phyloP scores from a whole-genome alignment of 2,113 vertebrate genomes.

The Gobius niger region DNA sequence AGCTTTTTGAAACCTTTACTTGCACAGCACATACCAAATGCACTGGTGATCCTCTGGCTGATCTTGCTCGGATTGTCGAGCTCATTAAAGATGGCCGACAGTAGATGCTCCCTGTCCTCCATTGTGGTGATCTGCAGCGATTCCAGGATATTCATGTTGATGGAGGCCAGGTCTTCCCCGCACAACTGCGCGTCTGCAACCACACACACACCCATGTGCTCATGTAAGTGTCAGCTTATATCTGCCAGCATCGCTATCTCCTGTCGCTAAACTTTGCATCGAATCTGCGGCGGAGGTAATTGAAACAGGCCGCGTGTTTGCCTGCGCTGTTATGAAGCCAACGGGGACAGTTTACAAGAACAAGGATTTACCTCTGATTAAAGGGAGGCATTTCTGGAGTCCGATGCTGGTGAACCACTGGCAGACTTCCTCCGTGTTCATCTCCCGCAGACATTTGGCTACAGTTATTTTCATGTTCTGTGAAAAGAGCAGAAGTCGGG shows the following conservation, averaged over 20 bases:
- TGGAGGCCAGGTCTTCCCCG: constrained; percentile 70
- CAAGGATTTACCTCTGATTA: constrained; percentile 70
- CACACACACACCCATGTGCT: background rate
- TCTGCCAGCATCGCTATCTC: background rate
- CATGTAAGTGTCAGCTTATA: background rate
- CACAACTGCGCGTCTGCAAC: constrained; percentile 70
- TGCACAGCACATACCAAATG: constrained; percentile 58
- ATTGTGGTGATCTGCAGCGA: constrained; percentile 64
- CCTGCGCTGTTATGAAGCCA: constrained; percentile 10
- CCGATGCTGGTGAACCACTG: constrained; percentile 75
- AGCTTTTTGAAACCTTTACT: too few species aligned
- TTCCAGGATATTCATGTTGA: constrained; percentile 69
- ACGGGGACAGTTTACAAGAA: constrained; percentile 24
- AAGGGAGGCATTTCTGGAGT: constrained; percentile 70
- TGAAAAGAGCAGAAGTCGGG: constrained; percentile 3
- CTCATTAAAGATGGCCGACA: constrained; percentile 75
- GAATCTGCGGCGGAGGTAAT: constrained; percentile 8
- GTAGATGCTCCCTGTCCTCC: constrained; percentile 72
- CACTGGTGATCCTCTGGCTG: constrained; percentile 57
- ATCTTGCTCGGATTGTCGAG: constrained; percentile 67
- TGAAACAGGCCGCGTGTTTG: constrained; percentile 10
- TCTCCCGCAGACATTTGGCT: constrained; percentile 73
- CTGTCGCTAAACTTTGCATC: constrained; percentile 7
- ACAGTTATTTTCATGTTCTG: constrained; percentile 50
- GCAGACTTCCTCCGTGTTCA: constrained; percentile 77